Evolutionary conservation across 2,888 invertebrate species (phyloP).

Genomic region (Agrilus cyanescens): DNA sequence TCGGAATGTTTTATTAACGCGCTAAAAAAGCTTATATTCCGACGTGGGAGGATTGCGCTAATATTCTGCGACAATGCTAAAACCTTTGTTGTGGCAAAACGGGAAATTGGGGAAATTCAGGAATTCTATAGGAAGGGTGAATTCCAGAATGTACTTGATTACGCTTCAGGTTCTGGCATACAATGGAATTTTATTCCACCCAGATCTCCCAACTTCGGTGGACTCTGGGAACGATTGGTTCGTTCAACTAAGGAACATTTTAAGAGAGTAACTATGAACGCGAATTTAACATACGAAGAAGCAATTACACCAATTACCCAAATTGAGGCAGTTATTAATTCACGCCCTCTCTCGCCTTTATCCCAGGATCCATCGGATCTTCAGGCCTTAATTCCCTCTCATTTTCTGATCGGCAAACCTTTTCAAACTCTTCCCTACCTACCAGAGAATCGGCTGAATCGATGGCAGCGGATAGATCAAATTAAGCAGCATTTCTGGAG

Average conservation of each 20-base stretch:
- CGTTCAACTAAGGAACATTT: slow-evolving; percentile 22
- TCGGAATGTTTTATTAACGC: no score
- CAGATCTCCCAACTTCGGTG: slow-evolving; percentile 22
- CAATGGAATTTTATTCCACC: no score
- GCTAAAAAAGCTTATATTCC: no score
- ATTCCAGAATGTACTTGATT: no score
- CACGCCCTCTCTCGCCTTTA: not conserved
- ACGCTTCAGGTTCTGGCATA: no score
- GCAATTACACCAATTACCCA: not conserved
- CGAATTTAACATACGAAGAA: not conserved
- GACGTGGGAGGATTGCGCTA: no score
- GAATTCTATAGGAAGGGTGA: no score
- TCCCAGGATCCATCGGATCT: not conserved
- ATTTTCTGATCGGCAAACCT: slow-evolving; percentile 4
- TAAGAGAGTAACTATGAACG: slow-evolving; percentile 12
- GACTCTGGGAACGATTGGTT: slow-evolving; percentile 22
- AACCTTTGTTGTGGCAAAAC: no score
- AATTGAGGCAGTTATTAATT: slow-evolving; percentile 1
- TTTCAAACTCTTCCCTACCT: slow-evolving; percentile 13
- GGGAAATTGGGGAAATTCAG: no score
- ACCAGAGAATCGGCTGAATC: slow-evolving; percentile 1
- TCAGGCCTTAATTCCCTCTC: not conserved
- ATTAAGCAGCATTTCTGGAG: slow-evolving; percentile 4
- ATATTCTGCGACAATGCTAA: no score
- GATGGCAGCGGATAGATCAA: slow-evolving; percentile 2